These are phyloP conservation scores for Glyphotaelius pellucidus DNA, from an alignment of 2,888 invertebrate species.

Conservation along the genomic window DNA sequence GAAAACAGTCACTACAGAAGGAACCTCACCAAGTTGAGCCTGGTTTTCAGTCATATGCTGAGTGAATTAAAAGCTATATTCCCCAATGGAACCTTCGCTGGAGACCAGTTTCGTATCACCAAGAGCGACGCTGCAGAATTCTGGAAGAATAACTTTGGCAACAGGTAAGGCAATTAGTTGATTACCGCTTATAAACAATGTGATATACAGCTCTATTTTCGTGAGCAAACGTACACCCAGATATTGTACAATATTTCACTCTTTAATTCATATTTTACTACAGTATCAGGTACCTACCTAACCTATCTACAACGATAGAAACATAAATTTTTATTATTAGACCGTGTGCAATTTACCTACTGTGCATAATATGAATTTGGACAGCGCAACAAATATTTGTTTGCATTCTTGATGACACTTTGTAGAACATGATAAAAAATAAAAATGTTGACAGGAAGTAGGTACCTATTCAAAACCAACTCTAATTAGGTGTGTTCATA, in stretches of 20 bases:
- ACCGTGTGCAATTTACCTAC: background rate
- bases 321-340: too few species aligned
- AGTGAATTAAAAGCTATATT: constrained; percentile 99
- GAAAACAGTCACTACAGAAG: constrained; percentile 94
- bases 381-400: background rate
- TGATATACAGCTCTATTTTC: background rate
- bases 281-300: background rate
- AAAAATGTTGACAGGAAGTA: background rate
- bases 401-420: background rate
- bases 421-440: background rate
- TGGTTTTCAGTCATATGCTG: constrained; percentile 99
- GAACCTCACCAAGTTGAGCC: constrained; percentile 97
- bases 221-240: background rate
- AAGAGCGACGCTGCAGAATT: constrained; percentile 99
- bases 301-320: background rate
- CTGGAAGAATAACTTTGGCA: constrained; percentile 97
- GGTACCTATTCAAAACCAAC: too few species aligned
- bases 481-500: background rate
- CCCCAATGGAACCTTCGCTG: constrained; percentile 96
- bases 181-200: background rate
- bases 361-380: too few species aligned
- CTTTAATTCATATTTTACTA: too few species aligned
- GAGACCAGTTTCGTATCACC: constrained; percentile 98
- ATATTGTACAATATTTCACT: background rate
- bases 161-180: constrained; percentile 83